Percentiles rank a stretch among this genome's conserved stretches.
phyloP scores from a whole-genome alignment of 2,113 vertebrate genomes.

The Actinemys pallida region DNA sequence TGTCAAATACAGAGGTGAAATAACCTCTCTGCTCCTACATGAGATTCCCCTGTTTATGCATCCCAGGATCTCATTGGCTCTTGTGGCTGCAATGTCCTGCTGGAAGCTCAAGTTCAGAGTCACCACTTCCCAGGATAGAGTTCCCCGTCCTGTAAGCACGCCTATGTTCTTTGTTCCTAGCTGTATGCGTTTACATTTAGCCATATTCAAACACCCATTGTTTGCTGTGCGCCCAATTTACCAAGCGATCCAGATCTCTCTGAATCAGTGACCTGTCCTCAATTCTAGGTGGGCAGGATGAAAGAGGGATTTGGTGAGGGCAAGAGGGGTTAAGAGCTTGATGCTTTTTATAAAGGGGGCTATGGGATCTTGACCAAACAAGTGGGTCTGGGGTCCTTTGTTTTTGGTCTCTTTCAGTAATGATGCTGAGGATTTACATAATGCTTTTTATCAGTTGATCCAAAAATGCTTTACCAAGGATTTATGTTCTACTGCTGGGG shows the following conservation, averaged over 20 bases:
- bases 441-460: background rate
- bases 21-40: background rate
- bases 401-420: background rate
- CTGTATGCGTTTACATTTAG: background rate
- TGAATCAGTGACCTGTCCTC: background rate
- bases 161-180: background rate
- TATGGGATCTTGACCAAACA: background rate
- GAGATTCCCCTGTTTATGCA: background rate
- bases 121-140: background rate
- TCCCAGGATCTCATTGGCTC: background rate
- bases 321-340: background rate
- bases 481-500: background rate
- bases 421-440: background rate
- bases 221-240: background rate
- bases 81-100: background rate
- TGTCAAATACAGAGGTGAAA: background rate
- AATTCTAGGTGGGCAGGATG: background rate
- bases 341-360: background rate
- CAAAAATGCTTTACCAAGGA: background rate
- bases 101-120: background rate
- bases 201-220: too few relatives aligned
- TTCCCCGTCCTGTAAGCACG: background rate
- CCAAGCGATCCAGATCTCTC: background rate
- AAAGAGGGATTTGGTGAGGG: background rate
- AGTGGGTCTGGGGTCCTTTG: background rate